phyloP scores from a whole-genome alignment of 2,113 vertebrate species.

The Columba livia region DNA sequence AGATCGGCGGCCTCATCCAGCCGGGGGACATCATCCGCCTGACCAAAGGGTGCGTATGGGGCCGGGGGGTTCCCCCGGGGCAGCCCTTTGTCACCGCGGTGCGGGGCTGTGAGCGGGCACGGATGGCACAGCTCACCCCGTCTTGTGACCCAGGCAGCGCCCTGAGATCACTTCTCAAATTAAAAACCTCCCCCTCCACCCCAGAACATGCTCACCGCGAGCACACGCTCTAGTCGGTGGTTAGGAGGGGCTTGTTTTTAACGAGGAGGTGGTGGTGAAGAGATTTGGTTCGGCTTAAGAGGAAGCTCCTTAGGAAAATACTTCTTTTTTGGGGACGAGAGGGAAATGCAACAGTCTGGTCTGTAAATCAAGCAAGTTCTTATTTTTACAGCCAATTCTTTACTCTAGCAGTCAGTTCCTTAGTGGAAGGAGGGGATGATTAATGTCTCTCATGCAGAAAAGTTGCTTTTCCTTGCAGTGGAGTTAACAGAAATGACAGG shows the following conservation, averaged over 20 bases:
- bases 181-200: background rate
- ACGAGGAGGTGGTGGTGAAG: background rate
- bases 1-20: slow-evolving; percentile 93
- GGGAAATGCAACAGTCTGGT: background rate
- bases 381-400: background rate
- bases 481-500: background rate
- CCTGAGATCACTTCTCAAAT: background rate
- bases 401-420: background rate
- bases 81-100: background rate
- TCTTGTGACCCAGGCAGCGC: background rate
- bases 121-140: background rate
- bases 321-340: background rate
- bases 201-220: background rate
- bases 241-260: background rate
- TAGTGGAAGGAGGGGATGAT: background rate
- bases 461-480: background rate
- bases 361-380: background rate
- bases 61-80: background rate
- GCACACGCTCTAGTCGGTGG: accelerated
- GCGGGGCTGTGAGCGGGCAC: background rate
- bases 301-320: background rate
- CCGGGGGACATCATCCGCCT: slow-evolving; percentile 96
- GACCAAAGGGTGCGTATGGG: slow-evolving; percentile 89
- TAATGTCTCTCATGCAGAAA: background rate
- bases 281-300: background rate